A percentile compares a stretch with the other conserved stretches of the same genome.
phyloP scores from a whole-genome alignment of 2,888 invertebrate species.

The Tuberolachnus salignus region DNA sequence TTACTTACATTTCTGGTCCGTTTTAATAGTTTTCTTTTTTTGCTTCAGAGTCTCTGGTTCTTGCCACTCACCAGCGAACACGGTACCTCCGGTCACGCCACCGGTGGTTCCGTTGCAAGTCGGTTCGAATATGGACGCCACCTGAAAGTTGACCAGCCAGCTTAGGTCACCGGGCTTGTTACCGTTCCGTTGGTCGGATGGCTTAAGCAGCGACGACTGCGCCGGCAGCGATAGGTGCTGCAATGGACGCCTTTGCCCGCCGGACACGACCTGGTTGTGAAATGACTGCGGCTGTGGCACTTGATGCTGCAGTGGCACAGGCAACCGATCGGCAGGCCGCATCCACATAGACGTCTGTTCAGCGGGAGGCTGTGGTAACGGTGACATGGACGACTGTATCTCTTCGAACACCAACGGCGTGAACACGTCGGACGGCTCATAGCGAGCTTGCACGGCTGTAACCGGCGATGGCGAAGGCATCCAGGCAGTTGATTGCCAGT shows the following conservation, averaged over 20 bases:
- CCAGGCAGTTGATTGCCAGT: conserved; percentile 10
- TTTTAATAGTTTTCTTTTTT: conserved; percentile 21
- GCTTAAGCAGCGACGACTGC: conserved; percentile 10
- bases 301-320: too few species aligned
- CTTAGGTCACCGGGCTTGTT: conserved; percentile 57
- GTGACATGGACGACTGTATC: neutral
- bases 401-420: conserved; percentile 52
- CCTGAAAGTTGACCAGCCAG: conserved; percentile 60
- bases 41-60: conserved; percentile 18
- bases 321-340: too few species aligned
- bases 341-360: too few species aligned
- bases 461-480: neutral
- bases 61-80: conserved; percentile 4
- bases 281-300: too few species aligned
- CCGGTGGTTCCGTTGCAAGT: conserved; percentile 29
- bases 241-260: conserved; percentile 25
- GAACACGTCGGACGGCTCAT: conserved; percentile 49
- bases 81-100: neutral
- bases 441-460: conserved; percentile 35
- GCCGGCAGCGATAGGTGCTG: conserved; percentile 35
- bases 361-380: neutral
- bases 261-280: neutral
- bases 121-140: conserved; percentile 60
- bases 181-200: neutral
- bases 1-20: conserved; percentile 39